Percentiles rank a stretch among this genome's conserved stretches.
phyloP scores from a whole-genome alignment of 2,888 invertebrate genomes.

The Caenorhabditis sp. region DNA sequence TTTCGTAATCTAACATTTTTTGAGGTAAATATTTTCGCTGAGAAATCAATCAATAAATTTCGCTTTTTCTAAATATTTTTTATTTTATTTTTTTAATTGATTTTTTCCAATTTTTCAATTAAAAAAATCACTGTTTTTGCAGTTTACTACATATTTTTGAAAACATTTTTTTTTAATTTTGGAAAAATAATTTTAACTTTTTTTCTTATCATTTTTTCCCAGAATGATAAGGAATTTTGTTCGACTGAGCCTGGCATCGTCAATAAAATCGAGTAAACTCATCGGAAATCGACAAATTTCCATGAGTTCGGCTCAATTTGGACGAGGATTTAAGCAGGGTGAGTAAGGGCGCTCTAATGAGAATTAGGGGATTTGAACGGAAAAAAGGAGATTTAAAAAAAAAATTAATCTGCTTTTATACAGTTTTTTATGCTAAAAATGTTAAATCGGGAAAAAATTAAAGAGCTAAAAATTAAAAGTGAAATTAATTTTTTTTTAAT shows the following conservation, averaged over 20 bases:
- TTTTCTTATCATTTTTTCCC: not conserved
- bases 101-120: constrained; percentile 4
- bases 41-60: too few relatives aligned
- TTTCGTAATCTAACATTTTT: not conserved
- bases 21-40: not conserved
- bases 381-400: not conserved
- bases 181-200: too few relatives aligned
- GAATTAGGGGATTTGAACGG: not conserved
- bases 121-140: not conserved
- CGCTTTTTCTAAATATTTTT: too few relatives aligned
- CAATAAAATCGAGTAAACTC: not conserved
- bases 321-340: constrained; percentile 36
- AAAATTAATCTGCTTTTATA: not conserved
- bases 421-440: too few relatives aligned
- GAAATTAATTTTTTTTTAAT: too few relatives aligned
- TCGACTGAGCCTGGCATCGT: constrained; percentile 10
- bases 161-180: too few relatives aligned
- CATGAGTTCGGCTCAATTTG: not conserved
- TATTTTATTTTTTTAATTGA: too few relatives aligned
- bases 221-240: constrained; percentile 15
- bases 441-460: too few relatives aligned
- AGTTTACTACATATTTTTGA: not conserved
- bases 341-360: not conserved
- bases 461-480: too few relatives aligned
- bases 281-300: not conserved